Percentiles rank a stretch among this genome's conserved stretches.
These are phyloP conservation scores for Vanessa atalanta DNA, from an alignment of 1,140 invertebrate genomes.

Conservation along the genomic window DNA sequence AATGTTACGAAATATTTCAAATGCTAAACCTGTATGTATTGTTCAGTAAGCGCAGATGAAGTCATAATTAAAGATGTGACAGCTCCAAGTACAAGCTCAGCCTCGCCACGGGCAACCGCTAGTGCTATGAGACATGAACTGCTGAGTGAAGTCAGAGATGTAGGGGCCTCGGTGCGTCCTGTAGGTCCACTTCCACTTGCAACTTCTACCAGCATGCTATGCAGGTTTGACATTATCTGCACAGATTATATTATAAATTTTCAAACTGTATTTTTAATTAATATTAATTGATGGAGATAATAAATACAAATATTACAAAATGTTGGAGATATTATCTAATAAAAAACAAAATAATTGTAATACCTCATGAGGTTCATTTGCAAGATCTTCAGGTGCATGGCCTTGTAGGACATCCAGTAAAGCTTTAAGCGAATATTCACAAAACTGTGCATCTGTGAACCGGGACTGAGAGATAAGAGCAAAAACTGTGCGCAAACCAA, in stretches of 20 bases:
- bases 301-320: neutral
- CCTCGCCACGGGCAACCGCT: slow-evolving; percentile 95
- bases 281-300: neutral
- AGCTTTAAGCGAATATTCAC: slow-evolving; percentile 92
- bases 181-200: slow-evolving; percentile 77
- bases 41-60: slow-evolving; percentile 86
- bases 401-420: slow-evolving; percentile 95
- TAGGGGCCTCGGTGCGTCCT: slow-evolving; percentile 86
- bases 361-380: slow-evolving; percentile 77
- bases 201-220: slow-evolving; percentile 67
- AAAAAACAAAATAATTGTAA: neutral
- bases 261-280: neutral
- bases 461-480: slow-evolving; percentile 94
- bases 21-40: slow-evolving; percentile 87
- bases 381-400: slow-evolving; percentile 89
- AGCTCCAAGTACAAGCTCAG: slow-evolving; percentile 94
- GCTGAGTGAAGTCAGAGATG: slow-evolving; percentile 90
- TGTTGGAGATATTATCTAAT: neutral
- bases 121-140: slow-evolving; percentile 95
- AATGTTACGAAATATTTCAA: neutral
- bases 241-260: slow-evolving; percentile 19
- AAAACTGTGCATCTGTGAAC: slow-evolving; percentile 89
- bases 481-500: slow-evolving; percentile 95
- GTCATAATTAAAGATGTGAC: slow-evolving; percentile 94
- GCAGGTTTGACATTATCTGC: slow-evolving; percentile 69